Conservation (phyloP, 2,113 vertebrate species). For the Zootoca vivipara region DNA sequence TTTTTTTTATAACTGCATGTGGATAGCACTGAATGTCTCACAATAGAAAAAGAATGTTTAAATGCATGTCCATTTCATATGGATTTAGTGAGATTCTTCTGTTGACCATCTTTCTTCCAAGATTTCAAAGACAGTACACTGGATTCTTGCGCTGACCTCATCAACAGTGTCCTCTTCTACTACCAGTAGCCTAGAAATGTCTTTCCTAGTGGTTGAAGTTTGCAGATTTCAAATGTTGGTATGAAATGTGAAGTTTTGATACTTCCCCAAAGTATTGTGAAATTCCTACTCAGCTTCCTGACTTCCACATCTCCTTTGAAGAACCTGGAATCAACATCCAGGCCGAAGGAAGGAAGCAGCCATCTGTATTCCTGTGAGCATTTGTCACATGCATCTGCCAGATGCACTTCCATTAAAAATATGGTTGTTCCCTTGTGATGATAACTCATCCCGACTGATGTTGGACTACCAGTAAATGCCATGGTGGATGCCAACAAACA, state of each 20-base stretch:
- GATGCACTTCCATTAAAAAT: neutral
- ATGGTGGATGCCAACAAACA: neutral
- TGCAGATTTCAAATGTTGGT: neutral
- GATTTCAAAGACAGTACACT: neutral
- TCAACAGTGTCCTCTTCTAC: neutral
- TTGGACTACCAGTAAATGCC: neutral
- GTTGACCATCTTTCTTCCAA: neutral
- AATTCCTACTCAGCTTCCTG: neutral
- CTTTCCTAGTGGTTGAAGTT: neutral
- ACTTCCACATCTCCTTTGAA: neutral
- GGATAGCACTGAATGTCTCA: neutral
- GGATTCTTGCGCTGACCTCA: neutral
- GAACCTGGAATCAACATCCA: neutral
- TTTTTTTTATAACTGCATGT: neutral
- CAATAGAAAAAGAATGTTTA: neutral
- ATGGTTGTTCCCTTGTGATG: neutral
- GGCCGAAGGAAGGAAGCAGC: too few relatives aligned
- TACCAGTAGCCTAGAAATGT: neutral
- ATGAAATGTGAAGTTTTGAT: neutral
- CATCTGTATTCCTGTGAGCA: neutral
- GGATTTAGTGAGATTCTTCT: neutral
- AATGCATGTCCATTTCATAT: neutral
- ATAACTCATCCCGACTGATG: neutral
- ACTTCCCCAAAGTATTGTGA: neutral
- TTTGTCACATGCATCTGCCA: neutral